Evolutionary conservation across 2,113 vertebrate species (phyloP), one percentile per base, ranked within the genome.

Genomic region (Rana temporaria): DNA sequence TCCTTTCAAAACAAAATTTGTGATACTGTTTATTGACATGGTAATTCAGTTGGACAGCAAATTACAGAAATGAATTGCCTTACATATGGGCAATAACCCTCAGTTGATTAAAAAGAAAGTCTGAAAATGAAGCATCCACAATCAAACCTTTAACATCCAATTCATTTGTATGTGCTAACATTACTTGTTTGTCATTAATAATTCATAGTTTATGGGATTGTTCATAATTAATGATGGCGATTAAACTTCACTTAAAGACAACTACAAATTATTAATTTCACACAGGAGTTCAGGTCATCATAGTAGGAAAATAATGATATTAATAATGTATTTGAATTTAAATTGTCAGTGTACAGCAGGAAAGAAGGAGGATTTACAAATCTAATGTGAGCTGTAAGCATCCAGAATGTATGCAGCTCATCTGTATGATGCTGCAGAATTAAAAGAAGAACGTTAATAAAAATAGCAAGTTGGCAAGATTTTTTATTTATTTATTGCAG

Each of bases 221-320:
- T 81, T 81, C 60, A 81, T 72, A 81, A 64, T 81, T 81, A 81
- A 81, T 81, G 79, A 81, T 62, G 42, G 48, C 55, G 32, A 81
- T 81, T 81, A 81, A 81, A 56, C 69, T 81, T 81, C 69, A 56
- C 59, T 81, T 81, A 81, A 81, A 81, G 68, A 73, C 69, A 81
- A 81, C 69, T n/a, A 64, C 69, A 81, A 81, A 73, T 81, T 52
- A 81, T 71, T 55, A 63, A 73, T 73, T 64, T 73, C 19, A 73
- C 38, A 63, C 42, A 38, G 56, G 48, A 70, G 66, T 70, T 80
- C 78, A 80, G 66, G 78, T 70, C 65, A 70, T 80, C 55, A 34
- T 80, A 30, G 42, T 70, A 70, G 17, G 15, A 79, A 79, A 62
- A 79, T 69, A 75, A 75, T 62, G 32, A 60, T 75, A 79, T 56